phyloP scores from a whole-genome alignment of 2,888 invertebrate species.

The Cephalotes varians region DNA sequence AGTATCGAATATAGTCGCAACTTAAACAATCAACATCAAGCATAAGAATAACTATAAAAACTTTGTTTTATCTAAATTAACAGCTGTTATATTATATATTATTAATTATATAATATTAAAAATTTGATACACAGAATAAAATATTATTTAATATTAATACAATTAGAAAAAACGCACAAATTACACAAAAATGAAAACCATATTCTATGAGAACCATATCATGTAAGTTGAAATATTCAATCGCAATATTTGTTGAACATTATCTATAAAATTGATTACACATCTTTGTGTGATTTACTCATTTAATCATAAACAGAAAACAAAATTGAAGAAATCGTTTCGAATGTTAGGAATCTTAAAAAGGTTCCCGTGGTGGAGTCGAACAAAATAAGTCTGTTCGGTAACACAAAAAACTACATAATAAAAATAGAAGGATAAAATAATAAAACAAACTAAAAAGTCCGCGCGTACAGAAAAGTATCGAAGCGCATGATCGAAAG shows the following conservation, averaged over 20 bases:
- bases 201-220: background rate
- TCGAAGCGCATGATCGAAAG: conserved; percentile 12
- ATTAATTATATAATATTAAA: too few relatives aligned
- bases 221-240: background rate
- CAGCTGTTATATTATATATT: background rate
- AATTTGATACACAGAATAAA: background rate
- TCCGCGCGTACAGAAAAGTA: background rate
- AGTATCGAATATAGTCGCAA: background rate
- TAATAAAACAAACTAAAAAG: conserved; percentile 12
- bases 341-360: background rate
- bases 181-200: background rate
- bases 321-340: background rate
- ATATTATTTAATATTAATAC: background rate
- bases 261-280: background rate
- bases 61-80: background rate
- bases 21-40: conserved; percentile 7
- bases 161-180: background rate
- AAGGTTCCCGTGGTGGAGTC: background rate
- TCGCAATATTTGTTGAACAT: background rate
- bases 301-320: background rate
- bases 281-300: background rate
- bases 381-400: background rate
- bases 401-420: background rate
- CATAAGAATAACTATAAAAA: background rate
- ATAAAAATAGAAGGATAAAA: background rate